Percentiles rank a stretch among this genome's conserved stretches.
These are phyloP conservation scores for Rhagium mordax DNA, from an alignment of 2,888 invertebrate species.

Conservation along the genomic window DNA sequence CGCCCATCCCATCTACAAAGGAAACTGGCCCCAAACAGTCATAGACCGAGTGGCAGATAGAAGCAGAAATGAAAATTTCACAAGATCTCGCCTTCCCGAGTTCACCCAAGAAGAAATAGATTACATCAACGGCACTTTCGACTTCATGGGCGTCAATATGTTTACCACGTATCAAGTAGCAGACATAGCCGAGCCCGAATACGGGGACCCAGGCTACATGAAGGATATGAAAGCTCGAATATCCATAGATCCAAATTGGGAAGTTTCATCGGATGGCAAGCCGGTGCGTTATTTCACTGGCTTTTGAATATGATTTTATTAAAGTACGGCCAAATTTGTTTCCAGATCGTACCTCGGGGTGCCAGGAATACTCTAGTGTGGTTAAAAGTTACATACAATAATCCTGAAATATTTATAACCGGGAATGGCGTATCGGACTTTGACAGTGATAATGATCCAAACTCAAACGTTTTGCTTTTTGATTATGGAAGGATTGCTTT, in stretches of 20 bases:
- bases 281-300: not conserved
- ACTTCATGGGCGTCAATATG: slow-evolving; percentile 81
- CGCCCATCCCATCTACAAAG: slow-evolving; percentile 74
- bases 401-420: slow-evolving; percentile 69
- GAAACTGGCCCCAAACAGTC: slow-evolving; percentile 80
- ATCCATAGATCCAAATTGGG: slow-evolving; percentile 3
- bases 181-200: slow-evolving; percentile 7
- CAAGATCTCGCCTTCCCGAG: slow-evolving; percentile 75
- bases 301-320: too few relatives aligned
- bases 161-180: slow-evolving; percentile 75
- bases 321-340: too few relatives aligned
- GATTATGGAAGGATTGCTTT: too few relatives aligned
- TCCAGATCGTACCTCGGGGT: slow-evolving; percentile 3
- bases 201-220: slow-evolving; percentile 11
- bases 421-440: slow-evolving; percentile 71
- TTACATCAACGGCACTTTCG: slow-evolving; percentile 76
- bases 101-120: slow-evolving; percentile 76
- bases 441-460: not conserved
- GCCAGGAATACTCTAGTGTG: not conserved
- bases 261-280: slow-evolving; percentile 3
- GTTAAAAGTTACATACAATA: not conserved
- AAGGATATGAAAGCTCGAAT: slow-evolving; percentile 16
- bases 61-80: slow-evolving; percentile 70
- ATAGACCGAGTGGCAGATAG: slow-evolving; percentile 73
- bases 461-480: too few relatives aligned